Percentiles rank a stretch among this genome's conserved stretches.
These are phyloP conservation scores for Dysdera silvatica DNA, from an alignment of 1,140 invertebrate genomes.

Conservation along the genomic window DNA sequence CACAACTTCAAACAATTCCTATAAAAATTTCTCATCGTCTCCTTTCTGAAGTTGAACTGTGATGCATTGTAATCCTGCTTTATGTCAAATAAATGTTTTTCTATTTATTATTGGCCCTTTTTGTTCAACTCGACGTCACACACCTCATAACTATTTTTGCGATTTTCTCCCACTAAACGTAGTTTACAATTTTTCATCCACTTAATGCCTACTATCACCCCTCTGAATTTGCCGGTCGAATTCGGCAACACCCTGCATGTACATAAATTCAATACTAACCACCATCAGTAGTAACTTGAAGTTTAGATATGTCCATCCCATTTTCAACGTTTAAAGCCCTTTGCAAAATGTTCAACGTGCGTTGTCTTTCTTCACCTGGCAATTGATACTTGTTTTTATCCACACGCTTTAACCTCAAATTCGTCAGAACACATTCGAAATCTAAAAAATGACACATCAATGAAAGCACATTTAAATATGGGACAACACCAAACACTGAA, in stretches of 20 bases:
- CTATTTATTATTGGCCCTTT: too few species aligned
- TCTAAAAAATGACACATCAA: conserved; percentile 51
- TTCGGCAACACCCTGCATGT: conserved; percentile 30
- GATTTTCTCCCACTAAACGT: too few species aligned
- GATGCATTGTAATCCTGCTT: too few species aligned
- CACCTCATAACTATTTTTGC: too few species aligned
- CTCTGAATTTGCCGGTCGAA: too few species aligned
- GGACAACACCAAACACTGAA: background rate
- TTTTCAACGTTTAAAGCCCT: conserved; percentile 73
- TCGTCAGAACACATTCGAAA: conserved; percentile 81
- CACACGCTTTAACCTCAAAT: conserved; percentile 64
- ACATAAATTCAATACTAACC: conserved; percentile 45
- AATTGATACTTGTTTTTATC: conserved; percentile 63
- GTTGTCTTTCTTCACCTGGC: conserved; percentile 59
- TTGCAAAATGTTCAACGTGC: conserved; percentile 74
- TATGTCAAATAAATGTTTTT: too few species aligned
- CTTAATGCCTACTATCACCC: conserved; percentile 30
- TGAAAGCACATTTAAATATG: background rate
- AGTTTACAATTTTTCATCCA: too few species aligned
- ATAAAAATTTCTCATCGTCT: too few species aligned
- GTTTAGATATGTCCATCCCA: conserved; percentile 49
- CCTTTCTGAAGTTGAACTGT: too few species aligned
- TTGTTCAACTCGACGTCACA: too few species aligned
- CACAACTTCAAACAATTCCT: too few species aligned
- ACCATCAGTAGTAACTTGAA: conserved; percentile 73